phyloP scores from a whole-genome alignment of 2,888 invertebrate species.

The Caenorhabditis plicata region DNA sequence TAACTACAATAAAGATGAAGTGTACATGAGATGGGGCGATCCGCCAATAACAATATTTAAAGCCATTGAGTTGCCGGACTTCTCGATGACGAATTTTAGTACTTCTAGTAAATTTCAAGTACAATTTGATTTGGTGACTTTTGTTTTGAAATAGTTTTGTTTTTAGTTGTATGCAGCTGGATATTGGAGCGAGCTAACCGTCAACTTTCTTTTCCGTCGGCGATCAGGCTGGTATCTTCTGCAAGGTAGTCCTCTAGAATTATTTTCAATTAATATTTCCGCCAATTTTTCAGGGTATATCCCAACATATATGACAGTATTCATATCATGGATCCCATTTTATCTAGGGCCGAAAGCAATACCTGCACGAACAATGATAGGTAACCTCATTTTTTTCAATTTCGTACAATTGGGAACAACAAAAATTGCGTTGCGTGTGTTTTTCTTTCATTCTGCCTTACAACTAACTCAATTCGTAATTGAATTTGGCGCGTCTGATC shows the following conservation, averaged over 20 bases:
- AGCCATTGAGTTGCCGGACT: slow-evolving; percentile 64
- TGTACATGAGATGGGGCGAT: slow-evolving; percentile 52
- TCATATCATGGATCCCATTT: slow-evolving; percentile 66
- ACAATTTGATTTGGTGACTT: slow-evolving; percentile 2
- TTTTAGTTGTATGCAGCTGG: slow-evolving; percentile 63
- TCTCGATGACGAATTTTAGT: slow-evolving; percentile 56
- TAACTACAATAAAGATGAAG: slow-evolving; percentile 63
- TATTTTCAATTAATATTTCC: too few relatives aligned
- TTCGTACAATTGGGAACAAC: too few relatives aligned
- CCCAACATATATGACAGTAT: slow-evolving; percentile 64
- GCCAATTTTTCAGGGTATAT: too few relatives aligned
- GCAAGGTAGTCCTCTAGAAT: too few relatives aligned
- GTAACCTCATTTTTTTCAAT: slow-evolving; percentile 20
- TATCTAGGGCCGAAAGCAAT: slow-evolving; percentile 63
- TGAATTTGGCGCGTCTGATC: slow-evolving; percentile 34
- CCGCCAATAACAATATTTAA: slow-evolving; percentile 52
- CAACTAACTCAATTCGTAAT: slow-evolving; percentile 11
- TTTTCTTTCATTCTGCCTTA: neutral
- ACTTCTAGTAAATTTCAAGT: slow-evolving; percentile 43
- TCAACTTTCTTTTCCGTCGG: slow-evolving; percentile 59
- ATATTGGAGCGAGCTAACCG: slow-evolving; percentile 64
- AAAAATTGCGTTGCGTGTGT: slow-evolving; percentile 1
- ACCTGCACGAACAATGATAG: slow-evolving; percentile 64
- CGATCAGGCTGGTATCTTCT: slow-evolving; percentile 65
- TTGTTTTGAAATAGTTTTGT: slow-evolving; percentile 1